These are phyloP conservation scores for Volucella inflata DNA, from an alignment of 2,888 invertebrate species.

Conservation along the genomic window DNA sequence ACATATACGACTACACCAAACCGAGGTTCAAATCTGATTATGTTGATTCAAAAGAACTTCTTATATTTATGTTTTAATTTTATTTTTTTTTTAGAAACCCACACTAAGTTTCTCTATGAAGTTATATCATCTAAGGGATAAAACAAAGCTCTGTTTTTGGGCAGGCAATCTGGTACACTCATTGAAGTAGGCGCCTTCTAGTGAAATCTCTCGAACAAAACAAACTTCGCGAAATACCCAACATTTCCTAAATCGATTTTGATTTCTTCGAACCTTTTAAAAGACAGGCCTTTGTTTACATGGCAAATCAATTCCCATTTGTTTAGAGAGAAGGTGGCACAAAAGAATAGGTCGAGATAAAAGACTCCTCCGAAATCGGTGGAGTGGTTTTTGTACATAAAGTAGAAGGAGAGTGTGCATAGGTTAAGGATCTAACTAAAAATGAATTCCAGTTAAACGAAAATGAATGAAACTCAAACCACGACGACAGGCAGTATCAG, in stretches of 20 bases:
- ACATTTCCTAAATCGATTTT: constrained; percentile 43
- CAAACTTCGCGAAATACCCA: constrained; percentile 14
- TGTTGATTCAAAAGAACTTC: neutral
- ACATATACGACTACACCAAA: neutral
- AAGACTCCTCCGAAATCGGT: constrained; percentile 8
- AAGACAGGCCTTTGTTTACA: neutral
- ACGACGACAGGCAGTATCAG: neutral
- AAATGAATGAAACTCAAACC: constrained; percentile 34
- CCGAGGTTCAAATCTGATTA: neutral
- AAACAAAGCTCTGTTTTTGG: too few relatives aligned
- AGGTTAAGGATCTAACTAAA: constrained; percentile 4
- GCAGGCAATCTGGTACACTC: neutral
- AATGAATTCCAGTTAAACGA: constrained; percentile 52
- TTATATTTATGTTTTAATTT: too few relatives aligned
- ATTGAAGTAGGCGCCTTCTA: neutral
- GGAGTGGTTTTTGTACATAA: neutral
- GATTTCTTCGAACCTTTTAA: constrained; percentile 28
- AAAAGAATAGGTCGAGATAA: neutral
- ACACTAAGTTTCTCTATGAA: neutral
- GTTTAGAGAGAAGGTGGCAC: neutral
- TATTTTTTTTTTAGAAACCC: neutral
- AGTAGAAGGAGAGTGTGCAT: neutral
- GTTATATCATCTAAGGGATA: too few relatives aligned
- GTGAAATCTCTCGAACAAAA: neutral
- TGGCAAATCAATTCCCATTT: constrained; percentile 4